Conservation (phyloP, 2,797 vertebrate species). For the Parambassis ranga region DNA sequence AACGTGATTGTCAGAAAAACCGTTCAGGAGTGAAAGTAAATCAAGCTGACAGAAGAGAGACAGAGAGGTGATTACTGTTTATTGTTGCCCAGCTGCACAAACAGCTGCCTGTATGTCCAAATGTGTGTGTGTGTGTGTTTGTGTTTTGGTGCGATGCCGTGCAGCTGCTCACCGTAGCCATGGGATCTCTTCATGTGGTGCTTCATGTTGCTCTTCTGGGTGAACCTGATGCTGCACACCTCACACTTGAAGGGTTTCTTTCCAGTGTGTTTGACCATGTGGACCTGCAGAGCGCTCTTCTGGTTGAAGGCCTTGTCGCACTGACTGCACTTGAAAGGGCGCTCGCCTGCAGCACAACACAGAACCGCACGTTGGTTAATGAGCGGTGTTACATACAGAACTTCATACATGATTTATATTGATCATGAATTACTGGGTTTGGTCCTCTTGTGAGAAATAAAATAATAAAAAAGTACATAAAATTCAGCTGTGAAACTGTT, state of each 20-base stretch:
- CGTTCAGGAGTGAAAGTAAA: not conserved
- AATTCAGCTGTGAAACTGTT: not conserved
- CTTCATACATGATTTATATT: too few relatives aligned
- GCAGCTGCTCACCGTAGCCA: constrained; percentile 83
- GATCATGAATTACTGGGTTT: too few relatives aligned
- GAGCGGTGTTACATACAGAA: too few relatives aligned
- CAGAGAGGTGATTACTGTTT: not conserved
- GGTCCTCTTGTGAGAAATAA: not conserved
- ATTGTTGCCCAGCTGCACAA: not conserved
- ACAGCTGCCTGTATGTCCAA: not conserved
- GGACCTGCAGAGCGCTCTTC: constrained; percentile 98
- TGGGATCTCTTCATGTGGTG: constrained; percentile 96
- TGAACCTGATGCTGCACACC: constrained; percentile 94
- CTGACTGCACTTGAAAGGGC: constrained; percentile 90
- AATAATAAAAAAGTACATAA: too few relatives aligned
- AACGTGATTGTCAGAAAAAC: not conserved
- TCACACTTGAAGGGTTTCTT: constrained; percentile 97
- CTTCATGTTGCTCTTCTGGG: constrained; percentile 99
- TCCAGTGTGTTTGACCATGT: constrained; percentile 97
- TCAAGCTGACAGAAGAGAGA: not conserved
- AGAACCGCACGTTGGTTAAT: not conserved
- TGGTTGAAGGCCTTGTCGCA: constrained; percentile 99
- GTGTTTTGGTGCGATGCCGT: not conserved
- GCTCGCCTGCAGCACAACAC: constrained; percentile 83
- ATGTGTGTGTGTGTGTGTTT: not conserved